Evolutionary conservation across 2,113 vertebrate genomes (phyloP).

Genomic region (Propithecus coquereli): DNA sequence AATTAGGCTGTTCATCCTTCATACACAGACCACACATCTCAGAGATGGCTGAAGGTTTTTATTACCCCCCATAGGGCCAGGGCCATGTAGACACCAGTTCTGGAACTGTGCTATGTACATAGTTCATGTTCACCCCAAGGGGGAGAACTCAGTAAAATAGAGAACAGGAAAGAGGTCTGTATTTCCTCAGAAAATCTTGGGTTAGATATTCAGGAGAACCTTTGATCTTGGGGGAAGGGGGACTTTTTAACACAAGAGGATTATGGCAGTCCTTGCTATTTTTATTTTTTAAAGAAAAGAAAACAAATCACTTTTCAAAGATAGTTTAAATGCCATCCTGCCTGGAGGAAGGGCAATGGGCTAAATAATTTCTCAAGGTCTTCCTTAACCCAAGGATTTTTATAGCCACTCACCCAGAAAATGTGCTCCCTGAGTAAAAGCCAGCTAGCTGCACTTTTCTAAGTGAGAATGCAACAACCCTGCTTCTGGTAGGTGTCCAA

Average conservation of each 20-base stretch:
- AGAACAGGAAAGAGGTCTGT: background rate
- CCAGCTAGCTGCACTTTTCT: background rate
- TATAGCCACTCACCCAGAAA: slow-evolving; percentile 14
- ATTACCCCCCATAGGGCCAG: background rate
- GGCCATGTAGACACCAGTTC: background rate
- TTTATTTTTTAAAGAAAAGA: slow-evolving; percentile 49
- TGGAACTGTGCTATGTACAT: background rate
- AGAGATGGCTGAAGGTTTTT: background rate
- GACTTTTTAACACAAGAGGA: background rate
- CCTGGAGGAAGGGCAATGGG: slow-evolving; percentile 33
- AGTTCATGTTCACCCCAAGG: background rate
- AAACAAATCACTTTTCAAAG: slow-evolving; percentile 47
- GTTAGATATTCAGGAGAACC: background rate
- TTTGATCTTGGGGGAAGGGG: background rate
- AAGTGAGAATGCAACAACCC: background rate
- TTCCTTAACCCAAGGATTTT: slow-evolving; percentile 25
- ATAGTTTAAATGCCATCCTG: slow-evolving; percentile 38
- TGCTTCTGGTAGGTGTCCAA: background rate
- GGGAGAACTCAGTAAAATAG: background rate
- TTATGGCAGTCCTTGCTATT: background rate
- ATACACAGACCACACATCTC: background rate
- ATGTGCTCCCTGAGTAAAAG: background rate
- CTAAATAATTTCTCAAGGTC: slow-evolving; percentile 44
- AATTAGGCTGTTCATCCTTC: background rate
- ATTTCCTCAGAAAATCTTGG: background rate